Evolutionary conservation across 2,888 invertebrate species (phyloP), one percentile per base, ranked within the genome.

Genomic region (Geophilus truncorum): DNA sequence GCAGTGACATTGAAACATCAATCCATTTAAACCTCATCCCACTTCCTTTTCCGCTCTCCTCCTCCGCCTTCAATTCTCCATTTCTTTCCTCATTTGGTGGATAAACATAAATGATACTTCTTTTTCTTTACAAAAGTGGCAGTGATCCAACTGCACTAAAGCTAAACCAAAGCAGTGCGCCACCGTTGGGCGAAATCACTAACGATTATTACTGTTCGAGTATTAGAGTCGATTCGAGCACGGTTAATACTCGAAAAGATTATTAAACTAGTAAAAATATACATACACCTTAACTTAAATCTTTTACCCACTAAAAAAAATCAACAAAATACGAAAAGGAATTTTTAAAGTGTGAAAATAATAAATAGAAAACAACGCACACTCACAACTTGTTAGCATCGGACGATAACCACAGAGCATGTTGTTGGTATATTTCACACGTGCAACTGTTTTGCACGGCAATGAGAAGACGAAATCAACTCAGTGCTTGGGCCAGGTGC

Each of bases 11-110:
- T 70, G 70, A 70, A 70, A 28, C 70, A 25, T 70, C 70, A 70
- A 70, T 70, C 70, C 70, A 70, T 70, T 70, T 70, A 70, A 70
- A 70, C 70, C 70, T 70, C 70, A 70, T 70, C 70, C 70, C 25
- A 70, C 70, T 70, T 70, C 70, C 70, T 70, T 70, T 70, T 70
- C 70, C 70, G 70, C 70, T 70, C 70, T 25, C 15, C 28, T 70
- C 70, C 23, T 23, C 62, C 70, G 70, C 70, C 25, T 70, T 28
- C 0, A 28, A 70, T 25, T 28, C 28, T 6, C 70, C 0, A 70
- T 70, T 70, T 28, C 70, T 70, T 70, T 70, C 70, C 70, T 70
- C 70, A 70, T 70, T 70, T 70, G 70, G 70, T 70, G 70, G 25
- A 70, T 28, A 70, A 70, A 70, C 70, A 70, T 25, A 70, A 25